A percentile compares a stretch with the other conserved stretches of the same genome.
phyloP scores from a whole-genome alignment of 2,888 invertebrate genomes.

The Lumbricus terrestris region DNA sequence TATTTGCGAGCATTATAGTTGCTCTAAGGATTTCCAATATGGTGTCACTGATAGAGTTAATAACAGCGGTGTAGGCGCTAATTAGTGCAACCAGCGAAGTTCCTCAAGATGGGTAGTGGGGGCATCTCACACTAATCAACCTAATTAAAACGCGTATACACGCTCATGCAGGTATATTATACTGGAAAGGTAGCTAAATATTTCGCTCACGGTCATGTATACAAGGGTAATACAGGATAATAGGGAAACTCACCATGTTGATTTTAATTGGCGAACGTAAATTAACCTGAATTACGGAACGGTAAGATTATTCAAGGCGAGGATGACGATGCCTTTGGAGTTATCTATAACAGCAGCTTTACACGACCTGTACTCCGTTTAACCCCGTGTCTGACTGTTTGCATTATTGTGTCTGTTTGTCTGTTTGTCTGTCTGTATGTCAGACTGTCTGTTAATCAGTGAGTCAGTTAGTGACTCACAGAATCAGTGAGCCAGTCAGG shows the following conservation, averaged over 20 bases:
- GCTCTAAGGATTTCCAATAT: neutral
- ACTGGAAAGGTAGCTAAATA: neutral
- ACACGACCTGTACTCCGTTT: neutral
- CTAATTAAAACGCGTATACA: neutral
- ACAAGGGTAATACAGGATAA: neutral
- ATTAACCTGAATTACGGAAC: neutral
- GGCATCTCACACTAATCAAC: no score
- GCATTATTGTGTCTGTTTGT: neutral
- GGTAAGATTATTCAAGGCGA: neutral
- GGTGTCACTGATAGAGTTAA: neutral
- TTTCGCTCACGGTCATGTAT: neutral
- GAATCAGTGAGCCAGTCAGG: neutral
- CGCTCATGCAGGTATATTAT: no score
- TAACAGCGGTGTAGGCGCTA: neutral
- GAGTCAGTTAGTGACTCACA: neutral
- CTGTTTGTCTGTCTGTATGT: neutral
- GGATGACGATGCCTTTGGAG: neutral
- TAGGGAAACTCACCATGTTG: neutral
- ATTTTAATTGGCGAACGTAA: neutral
- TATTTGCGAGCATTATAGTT: no score
- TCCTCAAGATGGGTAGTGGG: no score
- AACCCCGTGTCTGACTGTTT: neutral
- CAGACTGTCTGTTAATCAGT: neutral
- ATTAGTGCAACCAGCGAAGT: neutral
- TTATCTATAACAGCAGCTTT: neutral